Percentiles rank a stretch among this genome's conserved stretches.
Conservation (phyloP, 2,888 invertebrate species). For the Malthinus seriepunctatus region DNA sequence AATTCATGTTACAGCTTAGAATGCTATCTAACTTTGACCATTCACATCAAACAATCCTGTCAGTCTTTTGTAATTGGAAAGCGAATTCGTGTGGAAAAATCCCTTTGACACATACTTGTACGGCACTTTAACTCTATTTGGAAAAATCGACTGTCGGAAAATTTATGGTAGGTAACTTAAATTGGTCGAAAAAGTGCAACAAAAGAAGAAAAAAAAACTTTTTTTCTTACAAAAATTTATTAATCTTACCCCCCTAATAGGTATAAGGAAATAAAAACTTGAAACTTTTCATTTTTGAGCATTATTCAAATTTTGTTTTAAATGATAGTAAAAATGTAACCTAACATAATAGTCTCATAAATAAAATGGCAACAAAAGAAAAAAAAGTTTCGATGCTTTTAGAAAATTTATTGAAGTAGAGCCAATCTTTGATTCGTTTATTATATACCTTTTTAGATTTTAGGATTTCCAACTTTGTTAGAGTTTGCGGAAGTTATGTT, state of each 20-base stretch:
- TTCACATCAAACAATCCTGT: conserved; percentile 40
- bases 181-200: neutral
- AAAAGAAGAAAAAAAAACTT: neutral
- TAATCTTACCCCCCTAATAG: too few species aligned
- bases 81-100: conserved; percentile 40
- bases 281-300: too few species aligned
- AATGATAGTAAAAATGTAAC: conserved; percentile 1
- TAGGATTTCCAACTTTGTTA: too few species aligned
- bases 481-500: too few species aligned
- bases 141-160: conserved; percentile 9
- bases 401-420: conserved; percentile 6
- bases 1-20: conserved; percentile 38
- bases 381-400: conserved; percentile 3
- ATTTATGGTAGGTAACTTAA: conserved; percentile 1
- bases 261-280: too few species aligned
- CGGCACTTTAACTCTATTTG: conserved; percentile 27
- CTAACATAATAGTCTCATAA: conserved; percentile 3
- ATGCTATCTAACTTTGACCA: conserved; percentile 45
- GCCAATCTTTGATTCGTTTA: conserved; percentile 1
- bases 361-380: conserved; percentile 2
- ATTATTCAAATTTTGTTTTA: neutral
- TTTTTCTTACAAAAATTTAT: neutral
- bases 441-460: neutral
- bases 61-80: conserved; percentile 41
- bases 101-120: conserved; percentile 28